Conservation (phyloP, 2,113 vertebrate species). For the Athene noctua region DNA sequence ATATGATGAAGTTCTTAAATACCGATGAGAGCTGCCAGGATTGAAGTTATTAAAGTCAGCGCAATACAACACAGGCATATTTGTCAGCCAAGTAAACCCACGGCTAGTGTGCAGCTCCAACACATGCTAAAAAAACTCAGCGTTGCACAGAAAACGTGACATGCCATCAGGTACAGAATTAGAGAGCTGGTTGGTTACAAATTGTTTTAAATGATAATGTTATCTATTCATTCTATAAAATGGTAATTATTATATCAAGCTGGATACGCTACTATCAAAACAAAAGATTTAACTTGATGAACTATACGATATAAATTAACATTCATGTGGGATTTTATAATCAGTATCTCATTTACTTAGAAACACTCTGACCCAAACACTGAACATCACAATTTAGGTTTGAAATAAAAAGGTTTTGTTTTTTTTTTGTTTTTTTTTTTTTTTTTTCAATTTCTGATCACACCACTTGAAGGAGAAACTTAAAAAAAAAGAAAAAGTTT, state of each 20-base stretch:
- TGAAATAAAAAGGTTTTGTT: not conserved
- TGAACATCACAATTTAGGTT: not conserved
- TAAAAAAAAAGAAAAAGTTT: not conserved
- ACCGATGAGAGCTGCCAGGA: not conserved
- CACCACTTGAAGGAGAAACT: not conserved
- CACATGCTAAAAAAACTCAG: not conserved
- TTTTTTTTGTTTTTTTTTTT: too few species aligned
- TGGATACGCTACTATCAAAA: not conserved
- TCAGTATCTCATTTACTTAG: not conserved
- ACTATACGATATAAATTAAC: not conserved
- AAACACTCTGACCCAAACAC: not conserved
- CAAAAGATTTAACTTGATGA: not conserved
- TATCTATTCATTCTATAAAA: not conserved
- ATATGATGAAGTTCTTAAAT: not conserved
- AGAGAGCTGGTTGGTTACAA: not conserved
- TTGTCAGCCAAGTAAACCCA: not conserved
- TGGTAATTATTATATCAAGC: not conserved
- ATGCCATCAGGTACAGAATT: not conserved
- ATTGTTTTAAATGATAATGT: not conserved
- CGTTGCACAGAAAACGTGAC: not conserved
- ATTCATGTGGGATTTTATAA: not conserved
- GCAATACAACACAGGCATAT: not conserved
- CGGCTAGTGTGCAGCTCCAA: not conserved
- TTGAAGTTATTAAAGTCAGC: not conserved
- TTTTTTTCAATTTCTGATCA: not conserved